A percentile compares a stretch with the other conserved stretches of the same genome.
Conservation (phyloP, 2,797 vertebrate species). For the Liasis olivaceus region DNA sequence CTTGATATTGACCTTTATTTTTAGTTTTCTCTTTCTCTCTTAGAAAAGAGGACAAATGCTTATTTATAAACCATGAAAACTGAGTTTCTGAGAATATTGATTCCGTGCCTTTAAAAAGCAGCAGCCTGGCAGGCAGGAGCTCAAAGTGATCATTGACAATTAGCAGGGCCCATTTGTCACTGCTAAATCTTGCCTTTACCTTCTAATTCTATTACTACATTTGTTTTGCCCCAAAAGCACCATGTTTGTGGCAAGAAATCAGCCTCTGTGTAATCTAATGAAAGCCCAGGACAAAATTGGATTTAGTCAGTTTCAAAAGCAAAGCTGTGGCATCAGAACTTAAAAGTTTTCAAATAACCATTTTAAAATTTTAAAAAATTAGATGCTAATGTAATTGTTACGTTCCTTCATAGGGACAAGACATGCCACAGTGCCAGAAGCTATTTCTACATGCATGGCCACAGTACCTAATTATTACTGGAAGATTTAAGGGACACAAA, state of each 20-base stretch:
- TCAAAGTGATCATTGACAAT: constrained; percentile 66
- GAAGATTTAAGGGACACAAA: no score
- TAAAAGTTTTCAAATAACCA: constrained; percentile 34
- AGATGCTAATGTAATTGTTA: constrained; percentile 62
- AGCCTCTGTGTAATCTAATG: constrained; percentile 61
- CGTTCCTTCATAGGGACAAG: constrained; percentile 43
- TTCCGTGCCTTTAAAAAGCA: constrained; percentile 53
- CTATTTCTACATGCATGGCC: constrained; percentile 41
- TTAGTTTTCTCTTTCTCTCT: constrained; percentile 36
- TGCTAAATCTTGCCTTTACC: constrained; percentile 55
- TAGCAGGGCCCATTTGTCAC: constrained; percentile 61
- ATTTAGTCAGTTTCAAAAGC: constrained; percentile 60
- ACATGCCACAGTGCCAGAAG: constrained; percentile 30
- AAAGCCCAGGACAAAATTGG: constrained; percentile 47
- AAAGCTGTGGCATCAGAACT: constrained; percentile 28
- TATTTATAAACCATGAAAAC: constrained; percentile 70
- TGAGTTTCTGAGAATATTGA: constrained; percentile 67
- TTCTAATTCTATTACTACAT: constrained; percentile 61
- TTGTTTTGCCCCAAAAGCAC: constrained; percentile 49
- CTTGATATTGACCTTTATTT: constrained; percentile 68
- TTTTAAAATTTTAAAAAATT: background rate
- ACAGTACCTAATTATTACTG: constrained; percentile 43
- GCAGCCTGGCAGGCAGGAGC: constrained; percentile 56
- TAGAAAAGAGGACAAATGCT: constrained; percentile 51
- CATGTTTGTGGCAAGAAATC: constrained; percentile 51